phyloP scores from a whole-genome alignment of 2,888 invertebrate genomes.

The Tetragonula carbonaria region DNA sequence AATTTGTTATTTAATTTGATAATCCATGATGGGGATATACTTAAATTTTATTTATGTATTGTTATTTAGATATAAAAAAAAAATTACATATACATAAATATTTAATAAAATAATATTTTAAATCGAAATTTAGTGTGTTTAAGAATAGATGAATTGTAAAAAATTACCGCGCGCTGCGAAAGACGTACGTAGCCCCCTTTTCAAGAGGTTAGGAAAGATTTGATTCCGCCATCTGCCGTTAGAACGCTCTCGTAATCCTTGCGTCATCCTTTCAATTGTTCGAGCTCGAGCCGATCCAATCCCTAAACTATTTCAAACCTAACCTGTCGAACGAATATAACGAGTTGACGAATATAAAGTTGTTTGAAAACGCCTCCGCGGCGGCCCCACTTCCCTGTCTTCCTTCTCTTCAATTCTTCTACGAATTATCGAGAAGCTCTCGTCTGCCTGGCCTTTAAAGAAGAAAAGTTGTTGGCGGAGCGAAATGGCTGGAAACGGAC shows the following conservation, averaged over 20 bases:
- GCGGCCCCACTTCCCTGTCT: background rate
- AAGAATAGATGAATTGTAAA: no score
- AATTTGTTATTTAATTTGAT: no score
- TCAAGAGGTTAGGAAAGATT: slow-evolving; percentile 24
- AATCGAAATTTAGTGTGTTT: no score
- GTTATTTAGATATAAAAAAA: no score
- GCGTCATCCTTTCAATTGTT: background rate
- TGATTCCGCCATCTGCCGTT: slow-evolving; percentile 23
- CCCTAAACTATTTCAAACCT: background rate
- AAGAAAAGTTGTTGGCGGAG: background rate
- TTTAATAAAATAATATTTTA: no score
- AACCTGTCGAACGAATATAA: slow-evolving; percentile 1
- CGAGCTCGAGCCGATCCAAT: background rate
- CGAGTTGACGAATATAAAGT: background rate
- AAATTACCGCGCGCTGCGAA: slow-evolving; percentile 24
- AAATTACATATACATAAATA: no score
- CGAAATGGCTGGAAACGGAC: background rate
- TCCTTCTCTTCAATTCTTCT: background rate
- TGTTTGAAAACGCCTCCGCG: background rate
- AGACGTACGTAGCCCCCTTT: background rate
- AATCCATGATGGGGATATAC: no score
- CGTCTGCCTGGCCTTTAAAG: slow-evolving; percentile 18
- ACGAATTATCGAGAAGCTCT: slow-evolving; percentile 19
- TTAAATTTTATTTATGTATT: no score
- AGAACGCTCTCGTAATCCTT: background rate